Conservation (phyloP, 2,797 vertebrate species). For the Sebastes baramenuke region DNA sequence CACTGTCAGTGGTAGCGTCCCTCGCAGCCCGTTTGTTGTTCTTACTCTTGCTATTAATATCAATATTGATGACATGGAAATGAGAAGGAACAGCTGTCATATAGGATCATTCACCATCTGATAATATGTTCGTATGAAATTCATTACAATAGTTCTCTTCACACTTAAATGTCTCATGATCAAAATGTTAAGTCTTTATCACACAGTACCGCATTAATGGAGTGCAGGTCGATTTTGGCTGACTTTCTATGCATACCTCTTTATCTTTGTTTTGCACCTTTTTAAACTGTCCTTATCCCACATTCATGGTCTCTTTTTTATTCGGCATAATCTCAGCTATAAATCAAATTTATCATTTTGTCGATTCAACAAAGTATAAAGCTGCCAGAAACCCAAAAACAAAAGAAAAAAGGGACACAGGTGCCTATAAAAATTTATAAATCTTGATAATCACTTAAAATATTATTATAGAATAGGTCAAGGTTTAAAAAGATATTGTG, state of each 20-base stretch:
- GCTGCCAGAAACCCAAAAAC: not conserved
- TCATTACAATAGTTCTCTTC: not conserved
- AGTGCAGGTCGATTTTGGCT: not conserved
- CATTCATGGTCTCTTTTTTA: not conserved
- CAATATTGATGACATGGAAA: slow-evolving; percentile 20
- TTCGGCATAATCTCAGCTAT: not conserved
- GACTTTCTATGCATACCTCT: not conserved
- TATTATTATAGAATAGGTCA: not conserved
- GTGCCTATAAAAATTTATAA: not conserved
- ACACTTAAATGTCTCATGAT: not conserved
- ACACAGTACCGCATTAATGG: not conserved
- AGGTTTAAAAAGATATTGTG: not conserved
- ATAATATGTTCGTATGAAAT: not conserved
- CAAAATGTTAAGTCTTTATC: not conserved
- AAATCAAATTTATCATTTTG: not conserved
- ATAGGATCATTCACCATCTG: not conserved
- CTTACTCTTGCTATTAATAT: slow-evolving; percentile 33
- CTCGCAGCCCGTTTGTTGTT: slow-evolving; percentile 48
- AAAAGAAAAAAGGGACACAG: not conserved
- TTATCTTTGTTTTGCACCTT: not conserved
- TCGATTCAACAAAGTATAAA: not conserved
- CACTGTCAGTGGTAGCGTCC: slow-evolving; percentile 59
- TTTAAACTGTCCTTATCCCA: not conserved
- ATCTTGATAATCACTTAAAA: not conserved
- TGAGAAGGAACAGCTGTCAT: slow-evolving; percentile 11